These are phyloP conservation scores for Hippocampus abdominalis DNA, from an alignment of 2,113 vertebrate genomes.

Conservation along the genomic window DNA sequence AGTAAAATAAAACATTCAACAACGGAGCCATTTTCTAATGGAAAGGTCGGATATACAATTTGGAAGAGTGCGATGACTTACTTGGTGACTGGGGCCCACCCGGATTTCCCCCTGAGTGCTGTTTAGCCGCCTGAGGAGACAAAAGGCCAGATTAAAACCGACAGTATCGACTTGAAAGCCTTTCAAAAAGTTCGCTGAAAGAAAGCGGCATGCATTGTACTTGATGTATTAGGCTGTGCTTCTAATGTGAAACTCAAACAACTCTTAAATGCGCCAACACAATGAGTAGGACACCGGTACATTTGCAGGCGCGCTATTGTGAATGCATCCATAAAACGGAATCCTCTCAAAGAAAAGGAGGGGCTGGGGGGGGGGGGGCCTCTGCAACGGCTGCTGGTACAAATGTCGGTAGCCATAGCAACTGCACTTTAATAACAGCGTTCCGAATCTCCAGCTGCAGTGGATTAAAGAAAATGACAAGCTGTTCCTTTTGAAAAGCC, in stretches of 20 bases:
- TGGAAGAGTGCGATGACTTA: conserved; percentile 61
- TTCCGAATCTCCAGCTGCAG: conserved; percentile 96
- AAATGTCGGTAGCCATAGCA: conserved; percentile 93
- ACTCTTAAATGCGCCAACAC: conserved; percentile 22
- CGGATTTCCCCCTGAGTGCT: conserved; percentile 98
- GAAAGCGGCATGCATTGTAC: background rate
- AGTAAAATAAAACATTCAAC: background rate
- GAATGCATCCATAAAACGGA: conserved; percentile 67
- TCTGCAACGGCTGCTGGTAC: conserved; percentile 83
- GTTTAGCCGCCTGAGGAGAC: conserved; percentile 88
- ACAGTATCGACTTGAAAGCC: conserved; percentile 21
- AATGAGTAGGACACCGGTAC: conserved; percentile 31
- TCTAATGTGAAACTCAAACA: conserved; percentile 25
- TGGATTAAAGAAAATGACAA: conserved; percentile 99
- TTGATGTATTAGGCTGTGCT: conserved; percentile 20
- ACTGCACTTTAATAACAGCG: conserved; percentile 97
- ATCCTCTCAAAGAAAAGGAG: conserved; percentile 53
- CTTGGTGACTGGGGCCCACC: conserved; percentile 98
- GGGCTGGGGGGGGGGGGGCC: conserved; percentile 45
- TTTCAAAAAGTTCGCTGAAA: conserved; percentile 26
- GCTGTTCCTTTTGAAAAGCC: conserved; percentile 98
- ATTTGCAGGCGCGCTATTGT: conserved; percentile 60
- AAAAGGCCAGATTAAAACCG: conserved; percentile 41
- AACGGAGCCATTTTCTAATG: background rate
- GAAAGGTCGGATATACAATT: background rate